Percentiles rank a stretch among this genome's conserved stretches.
phyloP scores from a whole-genome alignment of 2,888 invertebrate species.

The Deilephila elpenor region DNA sequence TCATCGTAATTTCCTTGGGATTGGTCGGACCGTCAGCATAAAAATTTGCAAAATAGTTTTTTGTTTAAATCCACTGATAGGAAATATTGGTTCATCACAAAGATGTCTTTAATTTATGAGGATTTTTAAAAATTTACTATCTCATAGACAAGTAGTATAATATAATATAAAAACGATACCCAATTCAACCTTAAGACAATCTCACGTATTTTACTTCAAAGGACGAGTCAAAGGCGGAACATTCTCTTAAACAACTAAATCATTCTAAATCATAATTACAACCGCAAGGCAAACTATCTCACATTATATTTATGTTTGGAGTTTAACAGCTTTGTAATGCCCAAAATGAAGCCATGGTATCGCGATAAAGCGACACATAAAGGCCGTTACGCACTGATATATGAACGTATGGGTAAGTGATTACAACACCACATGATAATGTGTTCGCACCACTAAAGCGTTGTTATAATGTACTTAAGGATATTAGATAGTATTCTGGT shows the following conservation, averaged over 20 bases:
- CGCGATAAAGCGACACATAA: slow-evolving; percentile 18
- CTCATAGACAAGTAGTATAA: no score
- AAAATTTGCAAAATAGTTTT: no score
- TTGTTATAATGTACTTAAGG: background rate
- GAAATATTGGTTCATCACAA: no score
- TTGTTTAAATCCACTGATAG: no score
- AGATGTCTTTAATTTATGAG: no score
- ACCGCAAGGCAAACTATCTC: background rate
- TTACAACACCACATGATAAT: slow-evolving; percentile 8
- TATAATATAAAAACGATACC: no score
- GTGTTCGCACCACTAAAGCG: slow-evolving; percentile 5
- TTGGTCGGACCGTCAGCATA: no score
- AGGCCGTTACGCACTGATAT: slow-evolving; percentile 18
- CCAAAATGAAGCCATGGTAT: slow-evolving; percentile 16
- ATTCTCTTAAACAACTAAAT: background rate
- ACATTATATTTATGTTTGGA: slow-evolving; percentile 14
- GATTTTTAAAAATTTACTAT: no score
- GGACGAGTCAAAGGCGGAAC: background rate
- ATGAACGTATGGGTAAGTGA: slow-evolving; percentile 2
- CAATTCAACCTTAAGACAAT: no score
- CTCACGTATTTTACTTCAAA: background rate
- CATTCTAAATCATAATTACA: background rate
- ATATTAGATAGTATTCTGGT: background rate
- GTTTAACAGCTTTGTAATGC: slow-evolving; percentile 15
- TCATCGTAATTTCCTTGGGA: no score